phyloP scores from a whole-genome alignment of 2,888 invertebrate species.

The Adineta ricciae region DNA sequence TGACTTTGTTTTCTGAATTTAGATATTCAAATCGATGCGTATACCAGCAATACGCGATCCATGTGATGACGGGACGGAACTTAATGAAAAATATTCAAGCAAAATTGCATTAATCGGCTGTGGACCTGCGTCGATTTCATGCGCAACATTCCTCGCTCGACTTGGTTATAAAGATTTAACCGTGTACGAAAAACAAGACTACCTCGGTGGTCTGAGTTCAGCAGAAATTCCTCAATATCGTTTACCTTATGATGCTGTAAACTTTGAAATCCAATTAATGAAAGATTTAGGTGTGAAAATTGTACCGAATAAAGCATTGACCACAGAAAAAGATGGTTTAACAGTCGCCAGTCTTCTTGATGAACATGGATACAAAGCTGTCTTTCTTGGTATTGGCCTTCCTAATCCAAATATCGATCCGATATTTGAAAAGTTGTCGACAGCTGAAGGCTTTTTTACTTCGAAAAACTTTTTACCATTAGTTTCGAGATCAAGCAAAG shows the following conservation, averaged over 20 bases:
- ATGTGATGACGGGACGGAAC: constrained; percentile 45
- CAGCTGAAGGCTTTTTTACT: constrained; percentile 78
- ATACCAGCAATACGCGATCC: constrained; percentile 76
- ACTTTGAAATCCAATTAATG: constrained; percentile 80
- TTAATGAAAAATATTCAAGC: constrained; percentile 52
- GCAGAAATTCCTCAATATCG: constrained; percentile 94
- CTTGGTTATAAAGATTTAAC: constrained; percentile 81
- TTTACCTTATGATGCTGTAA: constrained; percentile 77
- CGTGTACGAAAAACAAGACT: constrained; percentile 77
- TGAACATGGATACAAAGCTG: constrained; percentile 62
- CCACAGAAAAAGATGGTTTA: constrained; percentile 47
- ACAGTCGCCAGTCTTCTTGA: constrained; percentile 58
- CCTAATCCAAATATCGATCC: constrained; percentile 75
- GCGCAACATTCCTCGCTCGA: constrained; percentile 84
- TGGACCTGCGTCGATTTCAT: constrained; percentile 88
- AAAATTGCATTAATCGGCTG: constrained; percentile 81
- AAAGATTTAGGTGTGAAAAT: constrained; percentile 70
- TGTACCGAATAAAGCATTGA: constrained; percentile 63
- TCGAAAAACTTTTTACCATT: constrained; percentile 83
- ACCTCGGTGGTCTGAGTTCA: constrained; percentile 80
- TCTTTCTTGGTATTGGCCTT: constrained; percentile 61
- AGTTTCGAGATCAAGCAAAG: constrained; percentile 78
- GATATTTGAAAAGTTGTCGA: constrained; percentile 59
- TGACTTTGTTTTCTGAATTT: constrained; percentile 35
- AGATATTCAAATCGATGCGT: constrained; percentile 85